Percentiles rank a stretch among this genome's conserved stretches.
Evolutionary conservation across 2,797 vertebrate species (phyloP).

Genomic region (Chrysocyon brachyurus): DNA sequence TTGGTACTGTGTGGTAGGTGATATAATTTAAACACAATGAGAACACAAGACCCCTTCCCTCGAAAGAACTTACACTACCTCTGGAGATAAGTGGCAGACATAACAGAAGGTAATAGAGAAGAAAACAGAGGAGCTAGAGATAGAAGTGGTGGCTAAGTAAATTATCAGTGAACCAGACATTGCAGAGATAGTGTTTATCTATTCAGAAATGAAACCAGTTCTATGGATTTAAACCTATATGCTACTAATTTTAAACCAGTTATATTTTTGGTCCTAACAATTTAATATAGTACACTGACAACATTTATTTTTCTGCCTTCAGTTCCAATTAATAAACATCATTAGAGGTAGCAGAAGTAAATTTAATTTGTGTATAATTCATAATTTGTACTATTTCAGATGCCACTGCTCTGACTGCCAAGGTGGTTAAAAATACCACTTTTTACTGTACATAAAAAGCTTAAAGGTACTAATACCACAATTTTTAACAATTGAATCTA

Average conservation of each 20-base stretch:
- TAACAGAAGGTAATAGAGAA: background rate
- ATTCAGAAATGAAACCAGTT: background rate
- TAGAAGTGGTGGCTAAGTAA: background rate
- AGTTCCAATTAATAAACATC: background rate
- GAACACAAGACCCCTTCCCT: background rate
- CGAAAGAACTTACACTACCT: background rate
- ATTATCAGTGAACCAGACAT: background rate
- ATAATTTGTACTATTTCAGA: conserved; percentile 38
- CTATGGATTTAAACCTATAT: background rate
- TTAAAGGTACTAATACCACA: background rate
- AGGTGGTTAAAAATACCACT: background rate
- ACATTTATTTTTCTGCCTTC: background rate
- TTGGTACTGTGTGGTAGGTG: background rate
- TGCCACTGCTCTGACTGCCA: background rate
- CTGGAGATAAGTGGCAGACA: background rate
- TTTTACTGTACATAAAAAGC: background rate
- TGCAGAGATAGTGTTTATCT: background rate
- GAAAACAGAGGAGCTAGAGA: background rate
- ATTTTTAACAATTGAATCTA: conserved; percentile 35
- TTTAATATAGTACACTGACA: background rate
- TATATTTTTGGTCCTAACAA: background rate
- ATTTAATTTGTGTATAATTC: conserved; percentile 23
- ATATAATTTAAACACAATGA: background rate
- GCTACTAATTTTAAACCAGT: conserved; percentile 7
- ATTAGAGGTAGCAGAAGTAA: background rate